Base-by-base conservation (phyloP, 2,113 vertebrate genomes). In the Pelecanus crispus region DNA sequence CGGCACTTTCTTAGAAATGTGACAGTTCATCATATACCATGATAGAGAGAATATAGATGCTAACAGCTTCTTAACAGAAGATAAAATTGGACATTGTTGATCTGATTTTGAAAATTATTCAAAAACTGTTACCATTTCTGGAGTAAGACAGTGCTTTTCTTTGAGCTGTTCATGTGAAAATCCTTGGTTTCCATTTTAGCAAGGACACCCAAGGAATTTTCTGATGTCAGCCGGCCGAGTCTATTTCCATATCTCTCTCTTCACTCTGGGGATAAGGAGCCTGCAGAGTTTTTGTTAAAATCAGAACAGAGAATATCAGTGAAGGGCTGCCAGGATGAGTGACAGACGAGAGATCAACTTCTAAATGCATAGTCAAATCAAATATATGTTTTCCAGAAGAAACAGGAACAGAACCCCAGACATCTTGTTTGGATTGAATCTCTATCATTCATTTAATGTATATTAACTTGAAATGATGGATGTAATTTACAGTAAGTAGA, bases 311-410 rank as follows among this genome's bases (percentile, higher is more conserved):
- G 79, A 50, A 38, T 61, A 88, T 73, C 74, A 93, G 28, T 49
- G 75, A 81, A 93, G 71, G 44, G 58, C 63, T 90, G 85, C 71
- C 88, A 96, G 49, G 44, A 61, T 80, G 88, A 94, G 59, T 96
- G 92, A 72, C 90, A 95, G 88, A 92, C 0, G 0, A 72, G 45
- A 81, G 61, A 89, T 88, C 74, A 90, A 34, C 50, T 71, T 85
- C 47, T 92, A 92, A 92, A 94, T 91, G 55, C 26, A 11, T 11
- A 95, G 81, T 92, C 79, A 92, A 86, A 95, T 92, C 81, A 90
- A 90, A 85, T 96, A 42, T 31, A 62, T 59, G 42, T 83, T 94
- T 72, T 92, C 58, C 38, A 85, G 79, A 72, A 73, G 66, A 88
- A 93, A 72, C 9, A n/a, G 40, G 66, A 86, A 53, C 38, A 80